Percentiles rank a stretch among this genome's conserved stretches.
Evolutionary conservation across 2,888 invertebrate species (phyloP).

Genomic region (Malthinus seriepunctatus): DNA sequence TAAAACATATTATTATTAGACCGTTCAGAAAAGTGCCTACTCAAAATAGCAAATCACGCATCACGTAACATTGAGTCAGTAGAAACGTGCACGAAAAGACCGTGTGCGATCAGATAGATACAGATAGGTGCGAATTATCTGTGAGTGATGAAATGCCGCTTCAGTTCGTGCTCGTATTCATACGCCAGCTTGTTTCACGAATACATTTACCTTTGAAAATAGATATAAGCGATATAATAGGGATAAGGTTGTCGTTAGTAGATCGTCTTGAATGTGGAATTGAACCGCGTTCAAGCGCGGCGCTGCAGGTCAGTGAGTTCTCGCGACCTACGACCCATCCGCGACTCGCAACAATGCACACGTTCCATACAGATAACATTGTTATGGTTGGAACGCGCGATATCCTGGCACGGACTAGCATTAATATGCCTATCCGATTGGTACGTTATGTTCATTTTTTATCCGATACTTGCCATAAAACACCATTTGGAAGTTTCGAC

Average conservation of each 20-base stretch:
- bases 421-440: constrained; percentile 21
- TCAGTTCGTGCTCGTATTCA: constrained; percentile 18
- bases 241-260: neutral
- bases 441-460: constrained; percentile 21
- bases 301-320: constrained; percentile 53
- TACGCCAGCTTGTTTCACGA: neutral
- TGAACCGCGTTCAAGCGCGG: constrained; percentile 38
- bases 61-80: constrained; percentile 21
- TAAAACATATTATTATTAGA: constrained; percentile 7
- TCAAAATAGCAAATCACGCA: constrained; percentile 35
- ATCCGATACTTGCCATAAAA: too few species aligned
- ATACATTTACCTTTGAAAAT: neutral
- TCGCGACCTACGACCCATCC: constrained; percentile 50
- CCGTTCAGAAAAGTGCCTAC: constrained; percentile 21
- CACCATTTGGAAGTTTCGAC: too few species aligned
- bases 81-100: constrained; percentile 36
- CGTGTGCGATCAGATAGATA: constrained; percentile 28
- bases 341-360: constrained; percentile 45
- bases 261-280: constrained; percentile 7
- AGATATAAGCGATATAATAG: neutral
- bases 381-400: constrained; percentile 34
- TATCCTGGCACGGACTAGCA: constrained; percentile 30
- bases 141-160: constrained; percentile 34
- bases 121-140: constrained; percentile 37
- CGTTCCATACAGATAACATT: constrained; percentile 40